Evolutionary conservation across 2,797 vertebrate genomes (phyloP).

Genomic region (Chrysocyon brachyurus): DNA sequence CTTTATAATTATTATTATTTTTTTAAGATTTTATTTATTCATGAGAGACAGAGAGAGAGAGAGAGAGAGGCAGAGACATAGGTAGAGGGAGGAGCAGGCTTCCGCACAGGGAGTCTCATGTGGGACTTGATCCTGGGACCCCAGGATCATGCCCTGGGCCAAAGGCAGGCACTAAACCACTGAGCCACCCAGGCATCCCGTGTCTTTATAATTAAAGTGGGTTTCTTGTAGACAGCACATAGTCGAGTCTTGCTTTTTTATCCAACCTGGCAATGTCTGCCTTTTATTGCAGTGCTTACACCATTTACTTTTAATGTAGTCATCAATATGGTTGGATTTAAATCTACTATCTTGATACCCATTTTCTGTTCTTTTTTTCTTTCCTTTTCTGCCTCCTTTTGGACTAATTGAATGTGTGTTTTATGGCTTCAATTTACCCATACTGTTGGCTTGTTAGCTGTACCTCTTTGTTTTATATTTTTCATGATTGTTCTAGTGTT

Average conservation of each 20-base stretch:
- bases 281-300: not conserved
- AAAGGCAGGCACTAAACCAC: no score
- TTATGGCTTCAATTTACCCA: slow-evolving; percentile 43
- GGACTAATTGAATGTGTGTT: not conserved
- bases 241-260: not conserved
- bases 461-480: slow-evolving; percentile 41
- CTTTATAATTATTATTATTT: not conserved
- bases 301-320: not conserved
- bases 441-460: not conserved
- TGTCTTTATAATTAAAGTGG: not conserved
- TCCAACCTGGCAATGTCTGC: not conserved
- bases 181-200: no score
- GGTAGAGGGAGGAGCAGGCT: no score
- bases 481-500: not conserved
- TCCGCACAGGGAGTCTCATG: no score
- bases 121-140: no score
- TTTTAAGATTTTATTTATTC: no score
- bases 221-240: not conserved
- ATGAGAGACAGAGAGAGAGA: no score
- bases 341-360: not conserved
- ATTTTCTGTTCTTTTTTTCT: not conserved
- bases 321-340: not conserved
- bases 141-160: no score
- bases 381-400: not conserved
- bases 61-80: no score